Conservation (phyloP, 2,113 vertebrate species). For the Leucosticte australis region DNA sequence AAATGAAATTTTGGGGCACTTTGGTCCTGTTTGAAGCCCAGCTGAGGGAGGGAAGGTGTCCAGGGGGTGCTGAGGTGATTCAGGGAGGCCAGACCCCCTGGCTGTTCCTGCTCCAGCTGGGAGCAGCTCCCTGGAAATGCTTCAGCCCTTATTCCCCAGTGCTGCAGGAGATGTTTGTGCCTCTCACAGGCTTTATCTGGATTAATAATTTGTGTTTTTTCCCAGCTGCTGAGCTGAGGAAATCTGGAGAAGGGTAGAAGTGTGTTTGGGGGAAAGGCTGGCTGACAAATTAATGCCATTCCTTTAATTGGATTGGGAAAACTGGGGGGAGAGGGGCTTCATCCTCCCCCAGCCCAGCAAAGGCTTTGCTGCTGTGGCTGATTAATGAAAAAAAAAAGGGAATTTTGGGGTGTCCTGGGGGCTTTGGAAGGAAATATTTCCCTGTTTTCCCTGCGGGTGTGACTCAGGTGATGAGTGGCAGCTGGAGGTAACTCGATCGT, state of each 20-base stretch:
- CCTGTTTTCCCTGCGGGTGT: background rate
- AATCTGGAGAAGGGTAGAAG: background rate
- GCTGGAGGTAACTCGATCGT: background rate
- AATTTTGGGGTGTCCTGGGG: background rate
- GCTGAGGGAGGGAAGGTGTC: background rate
- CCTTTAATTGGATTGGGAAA: slow-evolving; percentile 4
- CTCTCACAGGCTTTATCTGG: background rate
- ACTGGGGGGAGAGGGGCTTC: background rate
- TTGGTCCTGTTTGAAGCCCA: background rate
- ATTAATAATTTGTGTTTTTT: background rate
- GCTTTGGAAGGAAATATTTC: background rate
- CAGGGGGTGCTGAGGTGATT: background rate
- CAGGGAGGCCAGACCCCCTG: background rate
- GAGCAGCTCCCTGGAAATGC: background rate
- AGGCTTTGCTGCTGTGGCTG: background rate
- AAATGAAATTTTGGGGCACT: background rate
- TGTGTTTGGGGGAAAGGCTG: background rate
- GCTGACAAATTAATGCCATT: slow-evolving; percentile 14
- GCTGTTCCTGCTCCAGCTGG: background rate
- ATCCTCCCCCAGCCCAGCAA: fast-evolving
- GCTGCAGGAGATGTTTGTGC: background rate
- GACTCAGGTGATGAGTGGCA: slow-evolving; percentile 1
- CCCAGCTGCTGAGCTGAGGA: background rate
- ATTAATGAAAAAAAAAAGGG: background rate
- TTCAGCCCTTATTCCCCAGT: background rate